Base-by-base conservation (phyloP, 2,113 vertebrate species). In the Hepsetus odoe region DNA sequence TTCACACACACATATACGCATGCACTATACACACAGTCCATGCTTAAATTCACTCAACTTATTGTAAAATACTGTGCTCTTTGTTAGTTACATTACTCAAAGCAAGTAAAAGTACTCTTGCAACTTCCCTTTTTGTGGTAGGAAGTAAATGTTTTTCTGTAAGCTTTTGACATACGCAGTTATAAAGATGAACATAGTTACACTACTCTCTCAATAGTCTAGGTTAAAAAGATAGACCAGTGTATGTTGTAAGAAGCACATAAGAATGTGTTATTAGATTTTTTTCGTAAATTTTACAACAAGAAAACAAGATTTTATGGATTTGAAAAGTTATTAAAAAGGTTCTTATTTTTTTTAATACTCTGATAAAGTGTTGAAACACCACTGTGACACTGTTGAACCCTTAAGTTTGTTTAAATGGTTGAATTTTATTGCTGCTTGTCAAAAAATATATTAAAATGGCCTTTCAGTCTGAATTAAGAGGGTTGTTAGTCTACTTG, bases 121-220 rank as follows among this genome's bases (percentile, higher is more conserved):
- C 70, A 77, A 73, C 79, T 84, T 84, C 79, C 79, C 74, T 84
- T 84, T 83, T 77, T 80, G 82, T 84, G 74, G 82, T 80, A 84
- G 82, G 82, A 84, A 84, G 75, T 81, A 46, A 74, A 71, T 77
- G 64, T 77, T 73, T 74, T 71, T 72, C 61, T 83, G 69, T 61
- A 70, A 78, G 72, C 82, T 80, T 77, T 76, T 62, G 62, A 51
- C 58, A 78, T 74, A 74, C 44, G 30, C 65, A 77, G 64, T 74
- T 66, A 78, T 18, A 77, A 77, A 62, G 70, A 32, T 56, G 56
- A 78, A 74, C 70, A 56, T 44, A 20, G 66, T 55, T 66, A n/a
- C 64, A 65, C 38, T 32, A 71, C 40, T 16, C 51, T 53, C 59
- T 62, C 28, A 26, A n/a, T 20, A 68, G 28, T 22, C 42, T 28